Conservation (phyloP, 2,888 invertebrate species). For the Lithophane socia region DNA sequence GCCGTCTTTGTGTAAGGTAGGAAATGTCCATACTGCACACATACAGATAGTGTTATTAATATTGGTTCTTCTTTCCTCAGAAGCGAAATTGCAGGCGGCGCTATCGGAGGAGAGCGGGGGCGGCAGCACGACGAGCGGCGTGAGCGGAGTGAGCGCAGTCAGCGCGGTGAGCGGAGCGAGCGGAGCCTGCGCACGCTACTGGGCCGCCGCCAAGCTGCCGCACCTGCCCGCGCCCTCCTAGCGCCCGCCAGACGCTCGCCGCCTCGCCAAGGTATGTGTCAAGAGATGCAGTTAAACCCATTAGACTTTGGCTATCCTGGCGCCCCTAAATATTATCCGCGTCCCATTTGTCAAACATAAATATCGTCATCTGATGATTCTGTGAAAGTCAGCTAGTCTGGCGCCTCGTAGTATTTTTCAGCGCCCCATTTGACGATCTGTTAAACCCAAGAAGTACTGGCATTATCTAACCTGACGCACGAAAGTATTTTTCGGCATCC, state of each 20-base stretch:
- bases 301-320: background rate
- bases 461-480: background rate
- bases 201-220: slow-evolving; percentile 88
- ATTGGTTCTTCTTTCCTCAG: slow-evolving; percentile 68
- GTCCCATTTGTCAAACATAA: background rate
- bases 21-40: slow-evolving; percentile 10
- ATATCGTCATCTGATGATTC: background rate
- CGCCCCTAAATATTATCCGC: background rate
- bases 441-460: background rate
- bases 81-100: slow-evolving; percentile 88
- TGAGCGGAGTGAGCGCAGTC: slow-evolving; percentile 71
- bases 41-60: slow-evolving; percentile 8
- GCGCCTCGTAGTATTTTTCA: background rate
- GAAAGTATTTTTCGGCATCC: background rate
- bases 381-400: background rate
- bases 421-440: background rate
- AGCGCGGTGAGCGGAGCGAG: slow-evolving; percentile 68
- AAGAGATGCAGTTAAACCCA: rapidly evolving
- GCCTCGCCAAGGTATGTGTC: slow-evolving; percentile 84
- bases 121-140: slow-evolving; percentile 62
- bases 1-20: slow-evolving; percentile 31
- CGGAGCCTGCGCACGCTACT: slow-evolving; percentile 75
- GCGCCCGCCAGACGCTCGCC: slow-evolving; percentile 87
- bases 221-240: slow-evolving; percentile 89
- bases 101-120: slow-evolving; percentile 86